A percentile compares a stretch with the other conserved stretches of the same genome.
phyloP scores from a whole-genome alignment of 2,888 invertebrate species.

The Sphaerophoria rueppellii region DNA sequence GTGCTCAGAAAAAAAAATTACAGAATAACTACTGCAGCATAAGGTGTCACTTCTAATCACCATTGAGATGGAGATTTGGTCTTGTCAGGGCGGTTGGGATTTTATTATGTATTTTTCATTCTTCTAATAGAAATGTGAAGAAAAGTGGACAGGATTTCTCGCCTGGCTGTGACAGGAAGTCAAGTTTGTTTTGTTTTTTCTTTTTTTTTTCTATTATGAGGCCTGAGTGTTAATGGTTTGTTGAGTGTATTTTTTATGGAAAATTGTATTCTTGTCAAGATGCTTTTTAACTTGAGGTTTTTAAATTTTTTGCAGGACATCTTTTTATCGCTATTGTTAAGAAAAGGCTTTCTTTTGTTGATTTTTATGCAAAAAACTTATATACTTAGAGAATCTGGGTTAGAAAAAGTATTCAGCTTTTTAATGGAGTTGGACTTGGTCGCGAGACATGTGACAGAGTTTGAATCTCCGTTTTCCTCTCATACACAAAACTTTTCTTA shows the following conservation, averaged over 20 bases:
- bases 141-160: conserved; percentile 16
- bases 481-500: too few relatives aligned
- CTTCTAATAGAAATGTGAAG: conserved; percentile 18
- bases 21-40: conserved; percentile 28
- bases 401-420: background rate
- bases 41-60: conserved; percentile 58
- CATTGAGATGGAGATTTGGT: conserved; percentile 13
- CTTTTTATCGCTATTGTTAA: background rate
- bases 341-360: background rate
- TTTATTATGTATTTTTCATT: conserved; percentile 2
- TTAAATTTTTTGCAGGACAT: conserved; percentile 10
- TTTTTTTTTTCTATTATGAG: background rate
- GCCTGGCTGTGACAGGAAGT: conserved; percentile 16
- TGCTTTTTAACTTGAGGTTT: conserved; percentile 6
- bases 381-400: background rate
- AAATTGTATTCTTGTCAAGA: conserved; percentile 20
- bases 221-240: conserved; percentile 9
- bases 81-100: background rate
- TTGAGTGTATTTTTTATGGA: background rate
- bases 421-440: background rate
- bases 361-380: background rate
- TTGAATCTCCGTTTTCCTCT: background rate
- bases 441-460: background rate
- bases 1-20: background rate
- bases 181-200: conserved; percentile 5